A percentile compares a stretch with the other conserved stretches of the same genome.
These are phyloP conservation scores for Spermophilus dauricus DNA, from an alignment of 2,113 vertebrate species.

Conservation along the genomic window DNA sequence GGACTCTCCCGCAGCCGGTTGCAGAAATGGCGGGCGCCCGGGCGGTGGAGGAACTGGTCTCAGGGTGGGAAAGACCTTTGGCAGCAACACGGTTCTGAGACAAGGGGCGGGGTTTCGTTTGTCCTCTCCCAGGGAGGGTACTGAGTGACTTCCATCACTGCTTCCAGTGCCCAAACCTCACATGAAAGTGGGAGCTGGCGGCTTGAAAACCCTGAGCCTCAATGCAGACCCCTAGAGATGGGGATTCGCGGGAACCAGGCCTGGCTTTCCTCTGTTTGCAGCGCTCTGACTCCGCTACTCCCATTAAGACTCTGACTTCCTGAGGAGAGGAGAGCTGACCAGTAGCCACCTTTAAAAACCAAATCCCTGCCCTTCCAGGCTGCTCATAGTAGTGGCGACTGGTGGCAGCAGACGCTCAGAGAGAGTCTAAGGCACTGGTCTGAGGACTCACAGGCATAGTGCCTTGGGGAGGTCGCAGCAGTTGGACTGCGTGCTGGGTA, in stretches of 20 bases:
- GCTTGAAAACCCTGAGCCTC: neutral
- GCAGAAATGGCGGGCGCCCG: too few species aligned
- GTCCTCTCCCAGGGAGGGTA: neutral
- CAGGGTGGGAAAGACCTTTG: conserved; percentile 11
- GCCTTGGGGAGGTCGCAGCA: neutral
- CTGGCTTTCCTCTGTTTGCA: conserved; percentile 40
- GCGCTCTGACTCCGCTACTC: neutral
- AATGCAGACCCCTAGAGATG: neutral
- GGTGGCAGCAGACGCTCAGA: neutral
- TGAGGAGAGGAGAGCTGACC: neutral
- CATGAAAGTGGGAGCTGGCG: neutral
- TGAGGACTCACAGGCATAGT: neutral
- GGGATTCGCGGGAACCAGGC: conserved; percentile 68
- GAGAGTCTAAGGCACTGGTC: neutral
- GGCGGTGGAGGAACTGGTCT: neutral
- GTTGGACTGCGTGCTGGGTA: neutral
- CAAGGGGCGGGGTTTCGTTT: neutral
- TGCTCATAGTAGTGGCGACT: neutral
- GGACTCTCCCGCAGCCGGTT: too few species aligned
- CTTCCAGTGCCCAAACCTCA: neutral
- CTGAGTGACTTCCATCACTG: neutral
- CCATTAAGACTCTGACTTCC: neutral
- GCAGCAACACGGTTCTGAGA: fast-evolving
- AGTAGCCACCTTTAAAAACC: conserved; percentile 42
- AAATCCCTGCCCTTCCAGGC: neutral